These are phyloP conservation scores for Caranx ignobilis DNA, from an alignment of 2,113 vertebrate species.

Conservation along the genomic window DNA sequence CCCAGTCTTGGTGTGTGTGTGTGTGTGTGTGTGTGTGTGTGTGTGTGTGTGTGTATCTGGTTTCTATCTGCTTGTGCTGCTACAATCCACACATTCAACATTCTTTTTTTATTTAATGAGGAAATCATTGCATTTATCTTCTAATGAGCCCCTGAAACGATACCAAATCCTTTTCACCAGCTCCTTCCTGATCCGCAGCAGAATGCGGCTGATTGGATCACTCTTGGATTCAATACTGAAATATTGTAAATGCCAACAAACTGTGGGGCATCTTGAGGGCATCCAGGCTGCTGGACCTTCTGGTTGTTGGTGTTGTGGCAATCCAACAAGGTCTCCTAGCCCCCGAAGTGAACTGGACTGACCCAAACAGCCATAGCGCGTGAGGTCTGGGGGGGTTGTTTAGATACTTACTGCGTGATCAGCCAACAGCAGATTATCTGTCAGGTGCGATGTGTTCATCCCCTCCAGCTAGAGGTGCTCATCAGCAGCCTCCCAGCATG, in stretches of 20 bases:
- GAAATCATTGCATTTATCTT: too few species aligned
- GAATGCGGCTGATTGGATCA: conserved; percentile 6
- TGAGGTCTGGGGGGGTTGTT: conserved; percentile 16
- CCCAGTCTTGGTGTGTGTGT: too few species aligned
- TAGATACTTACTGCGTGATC: conserved; percentile 7
- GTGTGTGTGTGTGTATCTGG: too few species aligned
- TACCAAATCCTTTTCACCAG: not conserved
- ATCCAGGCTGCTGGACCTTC: not conserved
- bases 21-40: too few species aligned
- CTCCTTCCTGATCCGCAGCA: not conserved
- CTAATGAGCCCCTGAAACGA: too few species aligned
- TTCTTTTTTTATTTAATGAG: too few species aligned
- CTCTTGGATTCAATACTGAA: not conserved
- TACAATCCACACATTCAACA: too few species aligned
- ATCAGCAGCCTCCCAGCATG: conserved; percentile 63
- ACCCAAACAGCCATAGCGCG: conserved; percentile 8
- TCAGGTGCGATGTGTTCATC: conserved; percentile 33
- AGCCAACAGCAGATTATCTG: conserved; percentile 19
- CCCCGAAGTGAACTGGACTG: conserved; percentile 2
- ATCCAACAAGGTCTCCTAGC: not conserved
- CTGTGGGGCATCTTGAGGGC: conserved; percentile 9
- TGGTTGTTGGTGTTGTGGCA: not conserved
- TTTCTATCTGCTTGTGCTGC: too few species aligned
- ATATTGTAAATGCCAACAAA: conserved; percentile 1
- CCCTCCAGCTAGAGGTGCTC: conserved; percentile 55